Evolutionary conservation across 1,140 invertebrate species (phyloP).

Genomic region (Drosophila tsacasi): DNA sequence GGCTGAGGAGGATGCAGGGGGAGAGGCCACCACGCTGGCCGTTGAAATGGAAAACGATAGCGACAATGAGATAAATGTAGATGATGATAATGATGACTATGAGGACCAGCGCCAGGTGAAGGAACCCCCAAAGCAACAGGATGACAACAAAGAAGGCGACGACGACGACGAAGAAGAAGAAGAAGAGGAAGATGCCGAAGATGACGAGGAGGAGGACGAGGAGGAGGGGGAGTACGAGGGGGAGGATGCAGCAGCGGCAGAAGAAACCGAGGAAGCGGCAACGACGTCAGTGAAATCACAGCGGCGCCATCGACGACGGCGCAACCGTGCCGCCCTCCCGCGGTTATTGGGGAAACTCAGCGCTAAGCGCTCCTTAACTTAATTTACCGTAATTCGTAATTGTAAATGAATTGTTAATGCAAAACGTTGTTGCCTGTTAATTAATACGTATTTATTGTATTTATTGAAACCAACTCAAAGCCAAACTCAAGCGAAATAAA

Average conservation of each 20-base stretch:
- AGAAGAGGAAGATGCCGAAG: slow-evolving; percentile 6
- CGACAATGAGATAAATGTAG: slow-evolving; percentile 74
- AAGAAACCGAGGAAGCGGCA: slow-evolving; percentile 49
- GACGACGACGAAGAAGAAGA: not conserved
- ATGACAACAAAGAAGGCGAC: slow-evolving; percentile 7
- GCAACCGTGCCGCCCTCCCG: slow-evolving; percentile 16
- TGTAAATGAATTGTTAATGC: slow-evolving; percentile 80
- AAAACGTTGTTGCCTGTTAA: slow-evolving; percentile 67
- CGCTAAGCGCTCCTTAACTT: slow-evolving; percentile 28
- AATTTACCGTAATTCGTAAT: slow-evolving; percentile 53
- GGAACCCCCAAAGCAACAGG: slow-evolving; percentile 31
- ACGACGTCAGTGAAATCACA: slow-evolving; percentile 31
- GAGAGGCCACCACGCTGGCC: slow-evolving; percentile 27
- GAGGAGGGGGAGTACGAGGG: slow-evolving; percentile 34
- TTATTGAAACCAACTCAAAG: slow-evolving; percentile 54
- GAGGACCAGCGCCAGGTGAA: slow-evolving; percentile 32
- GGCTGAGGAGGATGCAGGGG: not conserved
- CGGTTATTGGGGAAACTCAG: slow-evolving; percentile 16
- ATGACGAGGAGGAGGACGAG: slow-evolving; percentile 31
- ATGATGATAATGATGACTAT: slow-evolving; percentile 54
- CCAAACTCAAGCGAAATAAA: slow-evolving; percentile 51
- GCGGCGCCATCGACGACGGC: slow-evolving; percentile 32
- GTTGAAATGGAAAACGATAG: slow-evolving; percentile 63
- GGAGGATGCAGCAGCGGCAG: slow-evolving; percentile 32
- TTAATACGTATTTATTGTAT: slow-evolving; percentile 78